phyloP scores from a whole-genome alignment of 2,888 invertebrate genomes.

The Hylaea fasciaria region DNA sequence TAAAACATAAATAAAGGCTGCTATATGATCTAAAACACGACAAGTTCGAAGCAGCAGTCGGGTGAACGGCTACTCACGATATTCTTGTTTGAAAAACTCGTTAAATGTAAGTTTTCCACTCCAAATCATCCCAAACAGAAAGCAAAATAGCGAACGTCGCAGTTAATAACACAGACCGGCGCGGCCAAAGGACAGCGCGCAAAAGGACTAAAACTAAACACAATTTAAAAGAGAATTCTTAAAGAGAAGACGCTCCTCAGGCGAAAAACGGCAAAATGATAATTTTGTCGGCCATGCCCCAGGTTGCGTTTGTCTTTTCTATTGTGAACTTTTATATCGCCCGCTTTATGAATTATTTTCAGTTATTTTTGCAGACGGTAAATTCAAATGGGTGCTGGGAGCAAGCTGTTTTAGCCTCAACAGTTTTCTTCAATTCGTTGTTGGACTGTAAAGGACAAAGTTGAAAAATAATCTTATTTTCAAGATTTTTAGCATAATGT shows the following conservation, averaged over 20 bases:
- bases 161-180: constrained; percentile 71
- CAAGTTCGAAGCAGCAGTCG: too few species aligned
- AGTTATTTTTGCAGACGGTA: constrained; percentile 77
- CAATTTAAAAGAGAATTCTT: constrained; percentile 84
- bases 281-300: constrained; percentile 67
- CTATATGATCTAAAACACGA: too few species aligned
- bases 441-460: not conserved
- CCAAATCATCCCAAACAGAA: constrained; percentile 9
- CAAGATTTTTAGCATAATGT: too few species aligned
- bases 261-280: constrained; percentile 68
- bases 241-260: constrained; percentile 75
- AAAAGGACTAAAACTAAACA: constrained; percentile 79
- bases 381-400: constrained; percentile 66
- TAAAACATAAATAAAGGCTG: too few species aligned
- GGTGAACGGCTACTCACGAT: too few species aligned
- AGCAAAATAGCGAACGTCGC: constrained; percentile 23
- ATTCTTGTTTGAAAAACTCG: not conserved
- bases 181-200: constrained; percentile 71
- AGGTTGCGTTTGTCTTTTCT: constrained; percentile 80
- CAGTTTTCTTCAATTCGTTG: not conserved
- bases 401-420: constrained; percentile 38
- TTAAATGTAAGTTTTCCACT: not conserved
- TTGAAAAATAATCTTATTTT: not conserved
- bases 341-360: constrained; percentile 82
- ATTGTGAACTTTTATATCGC: constrained; percentile 81